A percentile compares a stretch with the other conserved stretches of the same genome.
These are phyloP conservation scores for Macrosoma leucophasiata DNA, from an alignment of 2,888 invertebrate genomes.

Conservation along the genomic window DNA sequence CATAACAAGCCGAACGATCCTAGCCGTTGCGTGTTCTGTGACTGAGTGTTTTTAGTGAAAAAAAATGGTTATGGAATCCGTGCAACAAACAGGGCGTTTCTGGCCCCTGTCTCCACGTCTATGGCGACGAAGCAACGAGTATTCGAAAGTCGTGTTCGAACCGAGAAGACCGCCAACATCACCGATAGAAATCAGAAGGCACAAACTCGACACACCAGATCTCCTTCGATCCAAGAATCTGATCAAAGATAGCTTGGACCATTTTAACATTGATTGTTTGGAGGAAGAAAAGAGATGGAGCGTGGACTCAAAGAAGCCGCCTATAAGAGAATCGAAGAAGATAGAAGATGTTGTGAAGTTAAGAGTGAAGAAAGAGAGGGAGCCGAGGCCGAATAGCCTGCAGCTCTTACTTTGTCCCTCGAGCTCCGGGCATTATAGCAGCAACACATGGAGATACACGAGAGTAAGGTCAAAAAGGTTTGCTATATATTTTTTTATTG, in stretches of 20 bases:
- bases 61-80: slow-evolving; percentile 69
- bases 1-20: too few relatives aligned
- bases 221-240: slow-evolving; percentile 50
- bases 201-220: slow-evolving; percentile 50
- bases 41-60: slow-evolving; percentile 8
- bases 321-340: slow-evolving; percentile 49
- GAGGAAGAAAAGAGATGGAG: slow-evolving; percentile 51
- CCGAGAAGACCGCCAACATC: slow-evolving; percentile 58
- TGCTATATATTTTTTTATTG: slow-evolving; percentile 18
- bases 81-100: slow-evolving; percentile 56
- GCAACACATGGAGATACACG: slow-evolving; percentile 67
- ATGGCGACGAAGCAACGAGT: slow-evolving; percentile 67
- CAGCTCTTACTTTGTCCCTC: slow-evolving; percentile 65
- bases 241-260: slow-evolving; percentile 48
- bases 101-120: slow-evolving; percentile 67
- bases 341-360: slow-evolving; percentile 55
- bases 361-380: slow-evolving; percentile 56
- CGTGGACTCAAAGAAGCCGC: slow-evolving; percentile 53
- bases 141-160: slow-evolving; percentile 67
- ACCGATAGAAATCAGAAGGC: slow-evolving; percentile 49
- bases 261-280: slow-evolving; percentile 53
- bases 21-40: slow-evolving; percentile 1
- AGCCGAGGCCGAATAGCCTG: slow-evolving; percentile 64
- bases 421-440: slow-evolving; percentile 64
- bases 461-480: slow-evolving; percentile 66